A percentile compares a stretch with the other conserved stretches of the same genome.
These are phyloP conservation scores for Drosophila silvestris DNA, from an alignment of 2,888 invertebrate species.

Conservation along the genomic window DNA sequence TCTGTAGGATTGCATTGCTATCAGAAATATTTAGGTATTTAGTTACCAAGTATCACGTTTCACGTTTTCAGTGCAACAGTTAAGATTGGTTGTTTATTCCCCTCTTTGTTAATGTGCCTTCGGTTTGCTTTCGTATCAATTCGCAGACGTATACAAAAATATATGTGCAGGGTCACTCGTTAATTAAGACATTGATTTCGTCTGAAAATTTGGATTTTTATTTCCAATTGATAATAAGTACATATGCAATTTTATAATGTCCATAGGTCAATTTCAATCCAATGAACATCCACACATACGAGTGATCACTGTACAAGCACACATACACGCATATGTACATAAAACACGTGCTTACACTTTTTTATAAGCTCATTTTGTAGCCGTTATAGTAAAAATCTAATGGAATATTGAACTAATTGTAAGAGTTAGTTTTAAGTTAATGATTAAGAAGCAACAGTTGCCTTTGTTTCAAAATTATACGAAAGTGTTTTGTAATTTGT, in stretches of 20 bases:
- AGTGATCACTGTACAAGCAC: neutral
- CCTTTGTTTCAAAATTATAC: slow-evolving; percentile 14
- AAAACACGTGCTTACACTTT: neutral
- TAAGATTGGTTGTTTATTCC: slow-evolving; percentile 58
- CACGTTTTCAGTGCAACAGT: slow-evolving; percentile 33
- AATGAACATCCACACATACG: neutral
- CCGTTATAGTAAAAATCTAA: neutral
- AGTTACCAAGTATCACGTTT: slow-evolving; percentile 26
- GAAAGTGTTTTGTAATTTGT: slow-evolving; percentile 11
- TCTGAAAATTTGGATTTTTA: neutral
- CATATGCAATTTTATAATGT: neutral
- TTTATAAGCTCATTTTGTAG: neutral
- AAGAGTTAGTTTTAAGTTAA: slow-evolving; percentile 5
- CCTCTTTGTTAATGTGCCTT: slow-evolving; percentile 75
- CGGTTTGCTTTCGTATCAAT: slow-evolving; percentile 36
- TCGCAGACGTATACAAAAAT: slow-evolving; percentile 20
- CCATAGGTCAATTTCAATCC: neutral
- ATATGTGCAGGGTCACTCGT: slow-evolving; percentile 5
- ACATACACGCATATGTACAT: slow-evolving; percentile 8
- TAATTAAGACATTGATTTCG: neutral
- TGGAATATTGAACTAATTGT: slow-evolving; percentile 5
- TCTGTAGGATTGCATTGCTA: slow-evolving; percentile 21
- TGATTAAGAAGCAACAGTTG: slow-evolving; percentile 11
- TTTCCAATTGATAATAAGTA: neutral
- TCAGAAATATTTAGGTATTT: slow-evolving; percentile 36